phyloP scores from a whole-genome alignment of 2,888 invertebrate genomes.

The Barypeithes pellucidus region DNA sequence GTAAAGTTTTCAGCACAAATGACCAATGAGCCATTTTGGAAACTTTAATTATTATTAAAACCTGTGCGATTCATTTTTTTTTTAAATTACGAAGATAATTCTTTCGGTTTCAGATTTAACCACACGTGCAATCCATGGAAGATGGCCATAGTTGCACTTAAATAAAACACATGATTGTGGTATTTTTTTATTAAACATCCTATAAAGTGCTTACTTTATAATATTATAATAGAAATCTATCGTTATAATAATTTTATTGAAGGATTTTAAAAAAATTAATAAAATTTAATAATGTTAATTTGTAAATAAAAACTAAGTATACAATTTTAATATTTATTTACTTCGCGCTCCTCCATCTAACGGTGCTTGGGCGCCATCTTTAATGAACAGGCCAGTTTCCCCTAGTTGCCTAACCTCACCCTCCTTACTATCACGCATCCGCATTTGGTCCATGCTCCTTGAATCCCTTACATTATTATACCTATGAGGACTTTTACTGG shows the following conservation, averaged over 20 bases:
- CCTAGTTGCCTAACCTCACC: not conserved
- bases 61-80: too few species aligned
- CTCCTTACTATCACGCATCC: not conserved
- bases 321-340: constrained; percentile 6
- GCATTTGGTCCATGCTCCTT: constrained; percentile 19
- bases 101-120: too few species aligned
- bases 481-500: constrained; percentile 11
- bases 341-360: not conserved
- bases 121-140: too few species aligned
- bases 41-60: too few species aligned
- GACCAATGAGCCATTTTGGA: too few species aligned
- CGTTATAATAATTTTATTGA: constrained; percentile 13
- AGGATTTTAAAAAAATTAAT: constrained; percentile 5
- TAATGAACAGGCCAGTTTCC: not conserved
- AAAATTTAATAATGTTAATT: not conserved
- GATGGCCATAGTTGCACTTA: not conserved
- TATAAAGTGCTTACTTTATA: not conserved
- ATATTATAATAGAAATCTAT: constrained; percentile 10
- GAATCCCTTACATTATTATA: constrained; percentile 28
- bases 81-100: too few species aligned
- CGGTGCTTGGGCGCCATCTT: not conserved
- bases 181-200: not conserved
- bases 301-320: not conserved
- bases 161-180: not conserved
- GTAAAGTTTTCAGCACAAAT: too few species aligned